Evolutionary conservation across 2,797 vertebrate species (phyloP), one percentile per base, ranked within the genome.

Genomic region (Synanceia verrucosa): DNA sequence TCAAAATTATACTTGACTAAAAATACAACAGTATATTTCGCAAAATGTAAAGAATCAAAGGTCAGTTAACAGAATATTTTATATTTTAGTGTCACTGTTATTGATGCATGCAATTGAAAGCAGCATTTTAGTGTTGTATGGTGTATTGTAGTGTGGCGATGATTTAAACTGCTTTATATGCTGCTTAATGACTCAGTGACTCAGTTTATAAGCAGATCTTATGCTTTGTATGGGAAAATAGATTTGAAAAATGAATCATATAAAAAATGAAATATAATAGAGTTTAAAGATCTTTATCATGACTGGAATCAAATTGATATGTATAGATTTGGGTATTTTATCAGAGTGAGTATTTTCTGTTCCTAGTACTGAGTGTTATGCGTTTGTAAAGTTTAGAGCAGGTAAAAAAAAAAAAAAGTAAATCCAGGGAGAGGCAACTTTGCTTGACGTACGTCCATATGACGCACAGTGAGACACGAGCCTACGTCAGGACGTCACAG

Each of bases 401-500:
- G 26, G 36, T 36, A 36, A 4, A 19, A 24, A n/a, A n/a, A n/a
- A n/a, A n/a, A n/a, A n/a, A n/a, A n/a, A n/a, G n/a, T n/a, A n/a
- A n/a, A n/a, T n/a, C n/a, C n/a, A n/a, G n/a, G n/a, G n/a, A 72
- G 80, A 88, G 89, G 91, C 76, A 50, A 62, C 50, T n/a, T n/a
- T n/a, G n/a, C n/a, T 84, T 64, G 3, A 67, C 63, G 81, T 86
- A 83, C 82, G 83, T 89, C 48, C 65, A 75, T 66, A 75, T 93
- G 92, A 94, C 93, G 92, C 91, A 87, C 83, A 68, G 76, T 78
- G 68, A 86, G 79, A 81, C 85, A 70, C 82, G 67, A 83, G 88
- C 89, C 87, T 90, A 91, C 91, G 92, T 93, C 88, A 91, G 84
- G 91, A 82, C 94, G 94, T 95, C 93, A 74, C 43, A 51, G 84